A percentile compares a stretch with the other conserved stretches of the same genome.
These are phyloP conservation scores for Gymnarchus niloticus DNA, from an alignment of 2,113 vertebrate species.

Conservation along the genomic window DNA sequence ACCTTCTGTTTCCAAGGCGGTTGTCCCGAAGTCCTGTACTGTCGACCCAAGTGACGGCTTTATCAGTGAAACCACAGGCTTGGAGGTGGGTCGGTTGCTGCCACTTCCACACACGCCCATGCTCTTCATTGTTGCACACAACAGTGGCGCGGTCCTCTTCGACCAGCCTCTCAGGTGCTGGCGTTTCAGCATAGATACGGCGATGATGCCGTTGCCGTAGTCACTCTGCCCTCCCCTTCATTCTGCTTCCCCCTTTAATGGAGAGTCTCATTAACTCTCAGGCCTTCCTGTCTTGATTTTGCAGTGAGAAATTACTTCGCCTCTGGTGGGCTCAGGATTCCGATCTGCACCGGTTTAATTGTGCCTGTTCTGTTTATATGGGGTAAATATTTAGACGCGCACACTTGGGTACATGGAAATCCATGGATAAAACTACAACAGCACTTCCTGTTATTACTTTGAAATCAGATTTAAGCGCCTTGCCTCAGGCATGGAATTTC, in stretches of 20 bases:
- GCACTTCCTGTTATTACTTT: not conserved
- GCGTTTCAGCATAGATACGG: not conserved
- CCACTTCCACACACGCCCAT: not conserved
- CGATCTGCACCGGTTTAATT: not conserved
- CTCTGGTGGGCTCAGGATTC: not conserved
- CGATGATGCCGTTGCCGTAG: not conserved
- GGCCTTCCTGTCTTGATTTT: not conserved
- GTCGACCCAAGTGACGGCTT: not conserved
- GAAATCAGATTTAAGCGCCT: not conserved
- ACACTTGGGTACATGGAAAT: not conserved
- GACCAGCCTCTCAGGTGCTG: not conserved
- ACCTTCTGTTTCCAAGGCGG: not conserved
- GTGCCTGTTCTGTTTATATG: not conserved
- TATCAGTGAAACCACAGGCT: not conserved
- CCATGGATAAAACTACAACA: too few relatives aligned
- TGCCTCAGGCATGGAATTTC: not conserved
- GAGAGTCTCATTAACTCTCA: conserved; percentile 3
- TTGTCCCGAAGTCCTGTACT: too few relatives aligned
- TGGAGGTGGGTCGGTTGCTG: not conserved
- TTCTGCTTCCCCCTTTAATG: not conserved
- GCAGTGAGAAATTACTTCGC: not conserved
- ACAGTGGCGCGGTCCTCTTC: not conserved
- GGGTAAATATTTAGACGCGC: not conserved
- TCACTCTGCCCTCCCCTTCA: not conserved
- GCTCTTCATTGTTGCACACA: not conserved